Evolutionary conservation across 2,888 invertebrate species (phyloP).

Genomic region (Copidosoma aretas): DNA sequence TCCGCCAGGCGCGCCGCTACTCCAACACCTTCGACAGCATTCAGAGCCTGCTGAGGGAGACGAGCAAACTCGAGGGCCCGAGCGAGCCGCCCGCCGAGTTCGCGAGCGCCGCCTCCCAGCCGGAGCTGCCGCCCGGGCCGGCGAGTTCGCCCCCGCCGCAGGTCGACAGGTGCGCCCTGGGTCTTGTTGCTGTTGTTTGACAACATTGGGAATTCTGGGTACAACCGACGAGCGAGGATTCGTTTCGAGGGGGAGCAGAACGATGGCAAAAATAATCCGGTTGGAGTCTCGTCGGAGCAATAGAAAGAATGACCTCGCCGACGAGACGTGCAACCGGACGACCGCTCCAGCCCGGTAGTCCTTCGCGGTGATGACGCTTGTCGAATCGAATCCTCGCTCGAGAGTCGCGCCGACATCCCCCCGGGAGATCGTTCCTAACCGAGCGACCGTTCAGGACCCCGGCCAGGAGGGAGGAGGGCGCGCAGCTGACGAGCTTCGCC

Average conservation of each 20-base stretch:
- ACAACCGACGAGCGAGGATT: too few species aligned
- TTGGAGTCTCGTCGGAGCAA: too few species aligned
- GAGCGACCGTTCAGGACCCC: background rate
- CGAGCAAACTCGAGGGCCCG: slow-evolving; percentile 66
- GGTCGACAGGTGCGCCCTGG: slow-evolving; percentile 9
- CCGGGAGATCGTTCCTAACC: too few species aligned
- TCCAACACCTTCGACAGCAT: slow-evolving; percentile 81
- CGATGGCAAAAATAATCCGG: background rate
- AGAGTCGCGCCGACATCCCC: too few species aligned
- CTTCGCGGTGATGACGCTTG: too few species aligned
- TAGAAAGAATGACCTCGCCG: too few species aligned
- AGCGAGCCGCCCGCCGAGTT: slow-evolving; percentile 68
- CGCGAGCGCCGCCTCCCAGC: slow-evolving; percentile 63
- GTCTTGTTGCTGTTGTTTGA: too few species aligned
- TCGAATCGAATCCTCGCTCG: too few species aligned
- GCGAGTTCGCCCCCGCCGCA: background rate
- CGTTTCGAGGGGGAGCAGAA: background rate
- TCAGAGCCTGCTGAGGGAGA: slow-evolving; percentile 75
- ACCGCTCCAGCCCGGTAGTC: too few species aligned
- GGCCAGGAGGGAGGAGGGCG: background rate
- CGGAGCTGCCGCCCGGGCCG: slow-evolving; percentile 65
- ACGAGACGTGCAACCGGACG: too few species aligned
- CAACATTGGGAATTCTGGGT: too few species aligned
- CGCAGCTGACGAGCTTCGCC: slow-evolving; percentile 40
- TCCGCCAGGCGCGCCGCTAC: slow-evolving; percentile 66